Base-by-base conservation (phyloP, 2,888 invertebrate species). In the Rhorus exstirpatorius region DNA sequence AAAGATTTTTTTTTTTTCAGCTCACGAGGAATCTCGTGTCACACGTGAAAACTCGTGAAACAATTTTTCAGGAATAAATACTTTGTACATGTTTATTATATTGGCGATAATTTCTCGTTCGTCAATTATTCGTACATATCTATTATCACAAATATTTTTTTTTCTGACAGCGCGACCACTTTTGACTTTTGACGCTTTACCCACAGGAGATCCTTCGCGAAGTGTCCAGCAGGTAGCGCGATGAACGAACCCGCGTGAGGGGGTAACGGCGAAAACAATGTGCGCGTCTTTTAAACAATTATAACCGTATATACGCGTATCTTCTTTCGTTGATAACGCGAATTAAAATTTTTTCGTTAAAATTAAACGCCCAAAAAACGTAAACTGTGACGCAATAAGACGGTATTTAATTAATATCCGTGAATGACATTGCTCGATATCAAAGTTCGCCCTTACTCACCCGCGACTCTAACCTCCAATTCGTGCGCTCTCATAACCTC, bases 151-250 rank as follows among this genome's bases (percentile, higher is more conserved):
- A 41, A 51, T 24, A 51, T 65, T 44, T 60, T 51, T 53, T 67
- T 77, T 51, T 61, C 72, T 17, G 31, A 10, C 12, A 3, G n/a
- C 12, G 12, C 14, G 8, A n/a, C 8, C 19, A 17, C 46, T 49
- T 14, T 58, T 38, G 4, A 68, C 65, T 76, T 79, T 80, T 81
- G 71, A 81, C 74, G 79, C 79, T 75, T 61, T 19, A n/a, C n/a
- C n/a, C n/a, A n/a, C 10, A 6, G 6, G 75, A 68, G 24, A 74
- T 44, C 46, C 41, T 80, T 49, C 53, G 41, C 55, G 19, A 76
- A 21, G 31, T 12, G 38, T 12, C 49, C 80, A 74, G 63, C 75
- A 80, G 75, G 63, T 63, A 75, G 74, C 74, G 58, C 17, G 8
- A 46, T 1, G 12, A 19, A 46, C 1, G 35, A 2, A 12, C 17